Conservation (phyloP, 2,888 invertebrate genomes). For the Shargacucullia verbasci region DNA sequence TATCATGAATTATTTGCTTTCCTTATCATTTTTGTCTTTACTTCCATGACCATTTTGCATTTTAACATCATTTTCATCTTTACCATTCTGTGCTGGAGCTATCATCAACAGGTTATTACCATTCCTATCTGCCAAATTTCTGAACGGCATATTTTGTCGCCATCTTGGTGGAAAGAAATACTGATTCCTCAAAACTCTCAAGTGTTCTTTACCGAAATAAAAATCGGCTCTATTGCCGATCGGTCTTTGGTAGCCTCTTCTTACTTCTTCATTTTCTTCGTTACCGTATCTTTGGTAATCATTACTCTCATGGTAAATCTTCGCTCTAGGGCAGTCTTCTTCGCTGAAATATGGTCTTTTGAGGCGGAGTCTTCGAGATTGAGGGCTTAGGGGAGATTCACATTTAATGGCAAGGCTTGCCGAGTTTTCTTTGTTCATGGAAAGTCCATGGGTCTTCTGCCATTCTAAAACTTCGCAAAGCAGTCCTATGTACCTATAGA, state of each 20-base stretch:
- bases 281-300: conserved; percentile 75
- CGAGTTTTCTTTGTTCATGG: conserved; percentile 83
- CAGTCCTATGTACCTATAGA: conserved; percentile 94
- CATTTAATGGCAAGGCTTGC: conserved; percentile 87
- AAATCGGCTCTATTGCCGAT: conserved; percentile 68
- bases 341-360: conserved; percentile 75
- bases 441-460: conserved; percentile 91
- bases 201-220: conserved; percentile 78
- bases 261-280: conserved; percentile 81
- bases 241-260: conserved; percentile 64
- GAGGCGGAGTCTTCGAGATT: conserved; percentile 72
- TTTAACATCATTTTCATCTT: conserved; percentile 66
- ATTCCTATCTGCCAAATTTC: conserved; percentile 88
- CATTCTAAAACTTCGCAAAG: conserved; percentile 96
- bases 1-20: conserved; percentile 43
- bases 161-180: conserved; percentile 80
- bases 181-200: conserved; percentile 77
- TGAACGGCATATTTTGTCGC: conserved; percentile 84
- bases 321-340: conserved; percentile 71
- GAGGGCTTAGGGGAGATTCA: conserved; percentile 82
- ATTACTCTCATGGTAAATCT: conserved; percentile 64
- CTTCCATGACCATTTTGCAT: conserved; percentile 47
- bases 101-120: conserved; percentile 92
- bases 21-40: conserved; percentile 61
- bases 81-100: conserved; percentile 84